A percentile compares a stretch with the other conserved stretches of the same genome.
phyloP scores from a whole-genome alignment of 2,888 invertebrate genomes.

The Plusia festucae region DNA sequence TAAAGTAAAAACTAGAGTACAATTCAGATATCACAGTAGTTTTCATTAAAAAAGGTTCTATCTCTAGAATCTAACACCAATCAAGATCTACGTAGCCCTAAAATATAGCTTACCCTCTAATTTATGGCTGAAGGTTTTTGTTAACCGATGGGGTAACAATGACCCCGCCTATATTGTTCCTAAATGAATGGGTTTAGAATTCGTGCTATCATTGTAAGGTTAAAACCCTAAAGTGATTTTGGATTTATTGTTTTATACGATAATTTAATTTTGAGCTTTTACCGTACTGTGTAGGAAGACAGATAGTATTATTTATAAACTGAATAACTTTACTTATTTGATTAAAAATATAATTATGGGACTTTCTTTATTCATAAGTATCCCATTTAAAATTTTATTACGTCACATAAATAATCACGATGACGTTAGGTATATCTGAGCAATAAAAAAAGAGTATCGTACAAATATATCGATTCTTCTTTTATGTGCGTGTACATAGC shows the following conservation, averaged over 20 bases:
- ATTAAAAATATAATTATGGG: too few species aligned
- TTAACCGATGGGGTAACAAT: conserved; percentile 36
- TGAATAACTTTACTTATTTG: too few species aligned
- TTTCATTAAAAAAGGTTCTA: conserved; percentile 1
- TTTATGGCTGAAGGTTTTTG: conserved; percentile 33
- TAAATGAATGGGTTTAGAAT: conserved; percentile 39
- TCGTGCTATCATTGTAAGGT: conserved; percentile 25
- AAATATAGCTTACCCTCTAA: conserved; percentile 40
- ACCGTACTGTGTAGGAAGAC: not conserved
- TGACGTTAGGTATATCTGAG: too few species aligned
- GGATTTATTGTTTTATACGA: not conserved
- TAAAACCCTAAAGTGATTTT: conserved; percentile 15
- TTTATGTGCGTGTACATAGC: too few species aligned
- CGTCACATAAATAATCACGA: too few species aligned
- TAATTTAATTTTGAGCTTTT: not conserved
- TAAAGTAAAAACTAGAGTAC: not conserved
- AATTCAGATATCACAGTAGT: not conserved
- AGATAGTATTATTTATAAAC: too few species aligned
- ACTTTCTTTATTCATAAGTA: too few species aligned
- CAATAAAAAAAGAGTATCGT: too few species aligned
- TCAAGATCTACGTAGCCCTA: conserved; percentile 21
- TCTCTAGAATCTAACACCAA: conserved; percentile 21
- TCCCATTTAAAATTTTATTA: too few species aligned
- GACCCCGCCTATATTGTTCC: conserved; percentile 30
- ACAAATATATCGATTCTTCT: too few species aligned